Conservation (phyloP, 2,113 vertebrate species). For the Anhinga anhinga region DNA sequence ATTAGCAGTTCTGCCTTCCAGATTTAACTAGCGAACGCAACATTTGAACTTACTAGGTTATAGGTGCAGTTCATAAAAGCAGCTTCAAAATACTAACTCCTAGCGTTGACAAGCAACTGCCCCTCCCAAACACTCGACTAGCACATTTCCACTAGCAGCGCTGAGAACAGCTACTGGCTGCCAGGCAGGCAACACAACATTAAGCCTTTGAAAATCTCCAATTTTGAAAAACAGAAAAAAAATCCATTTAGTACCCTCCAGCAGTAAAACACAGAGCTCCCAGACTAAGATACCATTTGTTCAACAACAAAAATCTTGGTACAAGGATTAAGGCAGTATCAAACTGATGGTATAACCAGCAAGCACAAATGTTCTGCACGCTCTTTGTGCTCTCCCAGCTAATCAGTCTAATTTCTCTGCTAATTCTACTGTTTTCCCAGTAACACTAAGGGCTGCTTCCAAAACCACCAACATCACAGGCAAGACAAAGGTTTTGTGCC, state of each 20-base stretch:
- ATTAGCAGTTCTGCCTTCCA: background rate
- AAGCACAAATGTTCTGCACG: background rate
- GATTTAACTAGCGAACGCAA: background rate
- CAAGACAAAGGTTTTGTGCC: background rate
- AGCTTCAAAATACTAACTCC: background rate
- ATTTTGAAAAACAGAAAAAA: background rate
- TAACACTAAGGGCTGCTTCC: background rate
- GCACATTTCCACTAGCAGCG: background rate
- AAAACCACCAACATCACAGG: background rate
- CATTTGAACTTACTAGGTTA: background rate
- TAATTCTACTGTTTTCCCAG: background rate
- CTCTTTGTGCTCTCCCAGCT: background rate
- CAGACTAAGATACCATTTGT: background rate
- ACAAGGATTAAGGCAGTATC: background rate
- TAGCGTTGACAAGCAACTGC: background rate
- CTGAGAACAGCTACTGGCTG: background rate
- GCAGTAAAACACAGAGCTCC: background rate
- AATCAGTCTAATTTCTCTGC: background rate
- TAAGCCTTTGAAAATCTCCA: background rate
- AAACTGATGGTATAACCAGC: background rate
- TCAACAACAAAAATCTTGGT: background rate
- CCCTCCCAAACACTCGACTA: background rate
- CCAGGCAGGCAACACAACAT: background rate
- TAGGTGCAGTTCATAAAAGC: background rate
- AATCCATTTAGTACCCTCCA: background rate